Percentiles rank a stretch among this genome's conserved stretches.
phyloP scores from a whole-genome alignment of 1,140 invertebrate species.

The Hermetia illucens region DNA sequence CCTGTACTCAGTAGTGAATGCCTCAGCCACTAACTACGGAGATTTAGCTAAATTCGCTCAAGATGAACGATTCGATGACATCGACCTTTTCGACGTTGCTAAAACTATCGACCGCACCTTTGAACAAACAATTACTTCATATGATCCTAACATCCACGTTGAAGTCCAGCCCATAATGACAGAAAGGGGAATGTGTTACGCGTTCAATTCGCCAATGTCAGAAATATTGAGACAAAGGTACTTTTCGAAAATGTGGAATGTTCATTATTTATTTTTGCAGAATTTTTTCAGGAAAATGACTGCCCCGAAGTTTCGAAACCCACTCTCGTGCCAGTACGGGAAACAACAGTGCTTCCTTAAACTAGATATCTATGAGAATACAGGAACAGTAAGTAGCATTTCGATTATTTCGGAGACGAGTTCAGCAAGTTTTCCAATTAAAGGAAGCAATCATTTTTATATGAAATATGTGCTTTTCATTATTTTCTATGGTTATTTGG shows the following conservation, averaged over 20 bases:
- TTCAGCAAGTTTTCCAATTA: too few species aligned
- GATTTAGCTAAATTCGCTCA: conserved; percentile 31
- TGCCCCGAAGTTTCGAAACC: conserved; percentile 14
- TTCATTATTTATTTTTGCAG: neutral
- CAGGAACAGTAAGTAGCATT: conserved; percentile 15
- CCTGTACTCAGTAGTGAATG: conserved; percentile 30
- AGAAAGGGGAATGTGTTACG: conserved; percentile 47
- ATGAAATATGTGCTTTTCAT: too few species aligned
- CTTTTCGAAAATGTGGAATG: neutral
- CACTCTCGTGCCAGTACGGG: conserved; percentile 21
- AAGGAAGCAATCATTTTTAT: too few species aligned
- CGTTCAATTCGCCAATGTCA: conserved; percentile 39
- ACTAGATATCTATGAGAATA: conserved; percentile 25
- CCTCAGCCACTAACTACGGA: conserved; percentile 21
- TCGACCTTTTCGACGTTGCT: conserved; percentile 24
- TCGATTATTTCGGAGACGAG: too few species aligned
- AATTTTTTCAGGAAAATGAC: conserved; percentile 10
- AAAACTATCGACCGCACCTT: conserved; percentile 30
- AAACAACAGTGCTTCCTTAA: conserved; percentile 28
- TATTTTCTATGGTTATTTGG: too few species aligned
- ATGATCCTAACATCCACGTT: conserved; percentile 26
- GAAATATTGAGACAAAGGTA: conserved; percentile 1
- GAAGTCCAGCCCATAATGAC: conserved; percentile 36
- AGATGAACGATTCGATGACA: conserved; percentile 28
- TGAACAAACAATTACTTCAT: conserved; percentile 31